A percentile compares a stretch with the other conserved stretches of the same genome.
Conservation (phyloP, 2,113 vertebrate genomes). For the Peucedramus taeniatus region DNA sequence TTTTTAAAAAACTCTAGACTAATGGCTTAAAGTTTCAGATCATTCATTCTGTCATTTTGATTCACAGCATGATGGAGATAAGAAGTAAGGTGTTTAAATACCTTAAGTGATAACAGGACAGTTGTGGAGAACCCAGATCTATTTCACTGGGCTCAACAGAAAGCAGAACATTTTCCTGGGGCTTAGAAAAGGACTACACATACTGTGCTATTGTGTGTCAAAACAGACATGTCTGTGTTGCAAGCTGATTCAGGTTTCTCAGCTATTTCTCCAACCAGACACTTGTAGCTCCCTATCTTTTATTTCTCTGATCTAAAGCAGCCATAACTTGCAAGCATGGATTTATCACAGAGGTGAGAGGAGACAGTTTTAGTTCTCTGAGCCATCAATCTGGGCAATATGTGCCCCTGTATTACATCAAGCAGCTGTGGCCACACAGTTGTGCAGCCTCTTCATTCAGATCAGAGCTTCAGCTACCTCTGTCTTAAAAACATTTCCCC, state of each 20-base stretch:
- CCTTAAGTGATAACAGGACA: background rate
- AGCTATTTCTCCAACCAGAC: background rate
- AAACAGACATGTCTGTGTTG: background rate
- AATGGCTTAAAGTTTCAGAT: background rate
- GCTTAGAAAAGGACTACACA: background rate
- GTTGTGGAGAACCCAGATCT: background rate
- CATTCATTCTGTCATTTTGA: background rate
- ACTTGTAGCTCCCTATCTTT: background rate
- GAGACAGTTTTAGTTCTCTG: background rate
- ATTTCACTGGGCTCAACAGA: background rate
- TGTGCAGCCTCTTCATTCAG: background rate
- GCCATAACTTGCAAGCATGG: background rate
- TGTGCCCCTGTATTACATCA: background rate
- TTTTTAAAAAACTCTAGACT: background rate
- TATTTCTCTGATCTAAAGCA: background rate
- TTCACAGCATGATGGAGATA: background rate
- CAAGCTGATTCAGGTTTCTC: background rate
- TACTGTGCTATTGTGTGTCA: background rate
- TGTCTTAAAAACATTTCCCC: background rate
- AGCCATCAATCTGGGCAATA: background rate
- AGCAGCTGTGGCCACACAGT: background rate
- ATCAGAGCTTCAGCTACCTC: background rate
- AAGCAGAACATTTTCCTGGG: background rate
- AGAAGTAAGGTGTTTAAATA: background rate
- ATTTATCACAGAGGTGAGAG: background rate